These are phyloP conservation scores for Eucriotettix oculatus DNA, from an alignment of 2,888 invertebrate species.

Conservation along the genomic window DNA sequence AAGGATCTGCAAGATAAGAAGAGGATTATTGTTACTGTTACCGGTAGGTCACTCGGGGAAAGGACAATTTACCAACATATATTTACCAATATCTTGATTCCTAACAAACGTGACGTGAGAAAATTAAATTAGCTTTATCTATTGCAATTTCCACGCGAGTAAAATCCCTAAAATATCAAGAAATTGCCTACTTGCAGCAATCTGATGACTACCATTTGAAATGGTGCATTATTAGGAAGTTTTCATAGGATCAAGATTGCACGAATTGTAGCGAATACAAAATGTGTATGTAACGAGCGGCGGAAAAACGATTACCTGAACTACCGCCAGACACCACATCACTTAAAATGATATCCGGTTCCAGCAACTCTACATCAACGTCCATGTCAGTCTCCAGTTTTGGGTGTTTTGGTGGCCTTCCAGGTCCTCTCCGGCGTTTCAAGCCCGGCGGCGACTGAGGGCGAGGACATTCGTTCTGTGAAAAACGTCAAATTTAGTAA, in stretches of 20 bases:
- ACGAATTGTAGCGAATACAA: background rate
- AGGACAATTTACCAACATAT: too few species aligned
- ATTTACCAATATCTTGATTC: too few species aligned
- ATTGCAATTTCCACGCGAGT: too few species aligned
- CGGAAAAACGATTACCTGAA: slow-evolving; percentile 1
- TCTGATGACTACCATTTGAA: too few species aligned
- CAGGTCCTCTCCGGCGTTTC: slow-evolving; percentile 9
- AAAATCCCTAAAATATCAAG: too few species aligned
- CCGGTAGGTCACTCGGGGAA: too few species aligned
- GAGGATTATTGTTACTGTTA: too few species aligned
- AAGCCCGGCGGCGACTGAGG: slow-evolving; percentile 1
- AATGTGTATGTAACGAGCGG: background rate
- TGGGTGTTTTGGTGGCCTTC: slow-evolving; percentile 20
- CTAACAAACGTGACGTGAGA: too few species aligned
- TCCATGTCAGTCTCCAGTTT: slow-evolving; percentile 21
- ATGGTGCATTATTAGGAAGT: too few species aligned
- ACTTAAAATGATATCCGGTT: slow-evolving; percentile 32
- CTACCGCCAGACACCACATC: slow-evolving; percentile 19
- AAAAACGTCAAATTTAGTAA: background rate
- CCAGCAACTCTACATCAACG: slow-evolving; percentile 24
- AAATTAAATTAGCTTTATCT: too few species aligned
- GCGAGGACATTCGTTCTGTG: slow-evolving; percentile 14
- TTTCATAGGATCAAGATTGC: too few species aligned
- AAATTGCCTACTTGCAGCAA: too few species aligned
- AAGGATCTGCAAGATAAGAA: background rate